Evolutionary conservation across 2,888 invertebrate species (phyloP).

Genomic region (Nemotelus nigrinus): DNA sequence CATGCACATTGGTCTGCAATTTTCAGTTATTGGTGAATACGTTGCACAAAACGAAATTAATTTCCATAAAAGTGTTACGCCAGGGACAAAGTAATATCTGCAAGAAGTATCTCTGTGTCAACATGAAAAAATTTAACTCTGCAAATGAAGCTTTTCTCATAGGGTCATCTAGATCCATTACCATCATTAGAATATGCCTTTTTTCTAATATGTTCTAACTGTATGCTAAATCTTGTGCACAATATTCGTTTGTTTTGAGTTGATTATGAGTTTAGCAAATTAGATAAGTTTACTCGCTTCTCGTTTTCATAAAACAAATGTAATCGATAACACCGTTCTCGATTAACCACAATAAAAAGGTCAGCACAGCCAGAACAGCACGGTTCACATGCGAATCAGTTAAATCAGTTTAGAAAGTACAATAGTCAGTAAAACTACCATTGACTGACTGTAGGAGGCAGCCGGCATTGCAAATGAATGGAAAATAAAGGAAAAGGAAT

Average conservation of each 20-base stretch:
- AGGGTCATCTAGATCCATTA: too few relatives aligned
- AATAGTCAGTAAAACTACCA: slow-evolving; percentile 27
- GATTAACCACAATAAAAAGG: neutral
- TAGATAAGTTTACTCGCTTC: neutral
- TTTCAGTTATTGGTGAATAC: too few relatives aligned
- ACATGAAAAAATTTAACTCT: too few relatives aligned
- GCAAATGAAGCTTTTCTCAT: too few relatives aligned
- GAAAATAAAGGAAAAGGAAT: slow-evolving; percentile 11
- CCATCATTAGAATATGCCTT: too few relatives aligned
- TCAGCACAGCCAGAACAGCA: neutral
- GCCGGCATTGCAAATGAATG: slow-evolving; percentile 21
- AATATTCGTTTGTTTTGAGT: neutral
- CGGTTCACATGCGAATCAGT: neutral
- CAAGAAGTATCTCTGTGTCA: too few relatives aligned
- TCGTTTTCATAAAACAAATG: neutral
- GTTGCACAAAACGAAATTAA: too few relatives aligned
- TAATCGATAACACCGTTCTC: neutral
- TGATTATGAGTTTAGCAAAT: neutral
- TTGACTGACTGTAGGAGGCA: slow-evolving; percentile 23
- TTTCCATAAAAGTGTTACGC: too few relatives aligned
- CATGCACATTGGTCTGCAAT: too few relatives aligned
- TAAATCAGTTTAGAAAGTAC: slow-evolving; percentile 33
- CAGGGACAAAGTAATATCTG: too few relatives aligned
- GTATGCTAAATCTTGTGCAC: neutral
- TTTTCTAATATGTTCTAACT: too few relatives aligned